Evolutionary conservation across 2,113 vertebrate species (phyloP).

Genomic region (Macaca mulatta): DNA sequence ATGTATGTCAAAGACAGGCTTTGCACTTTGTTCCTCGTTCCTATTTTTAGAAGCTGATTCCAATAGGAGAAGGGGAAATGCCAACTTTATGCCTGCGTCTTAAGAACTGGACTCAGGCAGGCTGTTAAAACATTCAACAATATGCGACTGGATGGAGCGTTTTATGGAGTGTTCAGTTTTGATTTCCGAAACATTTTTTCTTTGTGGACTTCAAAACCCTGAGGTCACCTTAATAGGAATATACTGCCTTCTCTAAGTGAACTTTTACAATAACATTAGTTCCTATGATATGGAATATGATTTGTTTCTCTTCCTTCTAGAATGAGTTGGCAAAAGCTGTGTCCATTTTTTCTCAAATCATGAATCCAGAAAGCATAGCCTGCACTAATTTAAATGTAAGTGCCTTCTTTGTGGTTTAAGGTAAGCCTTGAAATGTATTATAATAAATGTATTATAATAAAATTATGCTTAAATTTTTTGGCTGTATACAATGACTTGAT

Average conservation of each 20-base stretch:
- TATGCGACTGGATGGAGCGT: neutral
- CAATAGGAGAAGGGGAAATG: neutral
- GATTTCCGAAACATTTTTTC: neutral
- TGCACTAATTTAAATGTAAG: slow-evolving; percentile 93
- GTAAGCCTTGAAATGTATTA: neutral
- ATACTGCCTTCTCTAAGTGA: neutral
- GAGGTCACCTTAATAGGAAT: neutral
- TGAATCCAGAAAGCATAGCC: slow-evolving; percentile 83
- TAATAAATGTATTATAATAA: neutral
- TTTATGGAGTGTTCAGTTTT: slow-evolving; percentile 18
- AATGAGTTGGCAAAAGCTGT: slow-evolving; percentile 86
- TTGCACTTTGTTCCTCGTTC: neutral
- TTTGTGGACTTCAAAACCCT: neutral
- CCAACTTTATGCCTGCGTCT: neutral
- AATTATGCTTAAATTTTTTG: neutral
- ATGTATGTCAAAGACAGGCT: neutral
- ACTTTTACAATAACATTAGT: neutral
- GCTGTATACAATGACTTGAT: neutral
- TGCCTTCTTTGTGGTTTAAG: slow-evolving; percentile 54
- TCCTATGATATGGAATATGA: neutral
- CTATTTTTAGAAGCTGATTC: neutral
- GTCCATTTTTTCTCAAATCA: slow-evolving; percentile 88
- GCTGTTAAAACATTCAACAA: neutral
- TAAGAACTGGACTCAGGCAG: neutral
- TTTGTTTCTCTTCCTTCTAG: slow-evolving; percentile 81